Evolutionary conservation across 1,140 invertebrate species (phyloP).

Genomic region (Neodiprion virginianus): DNA sequence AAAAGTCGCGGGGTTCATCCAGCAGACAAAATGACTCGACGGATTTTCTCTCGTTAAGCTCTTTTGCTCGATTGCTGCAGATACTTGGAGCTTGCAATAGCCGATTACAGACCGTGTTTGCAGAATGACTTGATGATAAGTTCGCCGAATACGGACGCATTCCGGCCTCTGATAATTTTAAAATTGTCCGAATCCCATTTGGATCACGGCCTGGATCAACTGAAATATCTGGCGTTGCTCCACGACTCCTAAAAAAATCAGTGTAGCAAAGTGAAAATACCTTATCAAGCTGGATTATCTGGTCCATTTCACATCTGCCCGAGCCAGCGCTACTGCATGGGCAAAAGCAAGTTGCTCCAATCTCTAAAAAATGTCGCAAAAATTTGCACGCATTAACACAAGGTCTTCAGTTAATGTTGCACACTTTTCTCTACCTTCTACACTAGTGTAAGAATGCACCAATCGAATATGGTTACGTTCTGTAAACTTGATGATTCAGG

Average conservation of each 20-base stretch:
- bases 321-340: too few species aligned
- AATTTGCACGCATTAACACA: too few species aligned
- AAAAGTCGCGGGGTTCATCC: conserved; percentile 39
- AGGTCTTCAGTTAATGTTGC: too few species aligned
- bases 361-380: too few species aligned
- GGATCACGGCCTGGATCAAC: conserved; percentile 44
- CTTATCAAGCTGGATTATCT: too few species aligned
- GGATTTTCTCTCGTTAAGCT: conserved; percentile 44
- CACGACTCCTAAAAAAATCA: conserved; percentile 41
- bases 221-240: conserved; percentile 46
- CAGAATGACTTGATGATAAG: conserved; percentile 47
- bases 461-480: too few species aligned
- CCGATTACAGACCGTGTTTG: conserved; percentile 6
- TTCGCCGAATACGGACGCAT: conserved; percentile 51
- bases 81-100: conserved; percentile 6
- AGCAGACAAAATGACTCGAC: conserved; percentile 51
- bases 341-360: too few species aligned
- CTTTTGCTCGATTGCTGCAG: conserved; percentile 38
- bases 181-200: conserved; percentile 42
- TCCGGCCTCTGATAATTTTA: conserved; percentile 51
- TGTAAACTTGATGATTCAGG: too few species aligned
- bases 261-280: too few species aligned
- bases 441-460: too few species aligned
- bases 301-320: too few species aligned
- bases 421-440: too few species aligned